Evolutionary conservation across 2,888 invertebrate genomes (phyloP).

Genomic region (Meghimatium bilineatum): DNA sequence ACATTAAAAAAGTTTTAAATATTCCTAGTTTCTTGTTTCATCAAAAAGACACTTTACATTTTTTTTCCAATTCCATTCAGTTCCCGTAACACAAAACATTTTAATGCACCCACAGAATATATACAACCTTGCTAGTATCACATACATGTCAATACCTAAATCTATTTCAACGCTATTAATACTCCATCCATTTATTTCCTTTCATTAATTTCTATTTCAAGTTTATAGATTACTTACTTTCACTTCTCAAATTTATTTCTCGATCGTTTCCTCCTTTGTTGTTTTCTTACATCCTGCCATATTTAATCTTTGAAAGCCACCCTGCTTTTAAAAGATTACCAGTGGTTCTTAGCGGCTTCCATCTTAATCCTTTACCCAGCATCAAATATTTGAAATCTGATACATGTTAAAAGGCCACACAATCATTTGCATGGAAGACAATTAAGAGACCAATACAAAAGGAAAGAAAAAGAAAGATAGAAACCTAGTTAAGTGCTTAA

Average conservation of each 20-base stretch:
- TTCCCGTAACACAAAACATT: too few species aligned
- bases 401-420: not conserved
- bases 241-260: not conserved
- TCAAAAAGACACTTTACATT: too few species aligned
- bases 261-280: not conserved
- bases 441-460: not conserved
- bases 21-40: too few species aligned
- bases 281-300: not conserved
- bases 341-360: not conserved
- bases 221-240: not conserved
- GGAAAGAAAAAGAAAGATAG: not conserved
- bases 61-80: too few species aligned
- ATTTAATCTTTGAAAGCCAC: not conserved
- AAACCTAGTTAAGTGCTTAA: conserved; percentile 24
- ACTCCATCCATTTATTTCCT: too few species aligned
- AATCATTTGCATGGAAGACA: not conserved
- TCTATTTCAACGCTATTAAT: too few species aligned
- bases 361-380: not conserved
- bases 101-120: too few species aligned
- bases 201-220: too few species aligned
- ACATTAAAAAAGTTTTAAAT: too few species aligned
- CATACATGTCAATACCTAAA: too few species aligned
- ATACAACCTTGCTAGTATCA: too few species aligned
- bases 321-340: not conserved
- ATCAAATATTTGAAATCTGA: not conserved